Percentiles rank a stretch among this genome's conserved stretches.
Conservation (phyloP, 2,888 invertebrate species). For the Pristionchus mayeri region DNA sequence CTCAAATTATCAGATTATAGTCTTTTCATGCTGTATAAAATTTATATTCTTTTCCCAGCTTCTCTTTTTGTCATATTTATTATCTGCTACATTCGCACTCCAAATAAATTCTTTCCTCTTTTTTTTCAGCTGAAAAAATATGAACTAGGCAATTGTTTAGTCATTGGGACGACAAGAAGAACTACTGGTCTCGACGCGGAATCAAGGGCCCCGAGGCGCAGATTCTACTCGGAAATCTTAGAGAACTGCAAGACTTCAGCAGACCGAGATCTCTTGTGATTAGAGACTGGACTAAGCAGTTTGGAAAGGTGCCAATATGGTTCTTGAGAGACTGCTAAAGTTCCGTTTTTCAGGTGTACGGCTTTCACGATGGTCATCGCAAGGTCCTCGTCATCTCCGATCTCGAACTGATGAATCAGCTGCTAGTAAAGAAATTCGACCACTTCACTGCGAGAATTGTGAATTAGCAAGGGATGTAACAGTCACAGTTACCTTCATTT, state of each 20-base stretch:
- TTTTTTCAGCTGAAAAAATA: too few relatives aligned
- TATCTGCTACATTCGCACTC: too few relatives aligned
- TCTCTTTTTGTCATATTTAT: too few relatives aligned
- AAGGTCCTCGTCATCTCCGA: slow-evolving; percentile 77
- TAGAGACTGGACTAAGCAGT: slow-evolving; percentile 66
- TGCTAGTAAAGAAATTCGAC: slow-evolving; percentile 78
- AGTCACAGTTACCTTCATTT: background rate
- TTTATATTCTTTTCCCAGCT: too few relatives aligned
- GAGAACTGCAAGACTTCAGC: slow-evolving; percentile 51
- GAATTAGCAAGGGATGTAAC: background rate
- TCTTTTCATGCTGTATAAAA: too few relatives aligned
- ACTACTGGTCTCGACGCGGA: slow-evolving; percentile 67
- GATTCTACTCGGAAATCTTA: slow-evolving; percentile 62
- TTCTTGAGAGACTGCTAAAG: background rate
- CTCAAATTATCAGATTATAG: too few relatives aligned
- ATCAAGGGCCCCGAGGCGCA: slow-evolving; percentile 61
- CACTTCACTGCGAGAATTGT: slow-evolving; percentile 78
- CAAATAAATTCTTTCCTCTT: too few relatives aligned
- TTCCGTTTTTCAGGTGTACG: slow-evolving; percentile 47
- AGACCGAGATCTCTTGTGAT: slow-evolving; percentile 55
- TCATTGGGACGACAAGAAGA: slow-evolving; percentile 51
- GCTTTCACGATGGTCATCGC: slow-evolving; percentile 60
- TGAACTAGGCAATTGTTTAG: too few relatives aligned
- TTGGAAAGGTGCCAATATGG: slow-evolving; percentile 42
- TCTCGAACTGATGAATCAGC: slow-evolving; percentile 77